Percentiles rank a stretch among this genome's conserved stretches.
Evolutionary conservation across 2,888 invertebrate species (phyloP).

Genomic region (Drosophila mayaguana): DNA sequence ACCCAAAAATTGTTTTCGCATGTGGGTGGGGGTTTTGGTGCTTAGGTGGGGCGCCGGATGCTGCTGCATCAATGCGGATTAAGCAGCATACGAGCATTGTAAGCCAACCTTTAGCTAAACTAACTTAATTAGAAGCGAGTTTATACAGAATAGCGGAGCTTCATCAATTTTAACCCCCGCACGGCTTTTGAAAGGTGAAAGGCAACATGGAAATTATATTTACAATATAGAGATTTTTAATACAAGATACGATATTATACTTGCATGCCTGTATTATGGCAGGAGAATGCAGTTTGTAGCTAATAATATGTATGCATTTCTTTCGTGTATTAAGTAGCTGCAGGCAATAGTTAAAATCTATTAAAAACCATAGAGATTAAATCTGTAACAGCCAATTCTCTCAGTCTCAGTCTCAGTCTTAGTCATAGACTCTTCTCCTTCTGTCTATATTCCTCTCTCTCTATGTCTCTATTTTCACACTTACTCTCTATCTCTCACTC

Average conservation of each 20-base stretch:
- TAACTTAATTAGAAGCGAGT: conserved; percentile 17
- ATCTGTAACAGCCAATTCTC: too few species aligned
- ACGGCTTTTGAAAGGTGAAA: not conserved
- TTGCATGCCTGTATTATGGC: too few species aligned
- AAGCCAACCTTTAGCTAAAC: conserved; percentile 19
- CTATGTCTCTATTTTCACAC: not conserved
- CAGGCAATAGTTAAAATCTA: too few species aligned
- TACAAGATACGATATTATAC: too few species aligned
- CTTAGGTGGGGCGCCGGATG: not conserved
- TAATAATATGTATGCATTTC: too few species aligned
- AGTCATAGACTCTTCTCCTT: too few species aligned
- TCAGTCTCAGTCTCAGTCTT: too few species aligned
- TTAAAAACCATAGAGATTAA: too few species aligned
- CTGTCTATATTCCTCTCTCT: not conserved
- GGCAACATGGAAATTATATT: not conserved
- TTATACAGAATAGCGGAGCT: not conserved
- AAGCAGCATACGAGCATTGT: conserved; percentile 25
- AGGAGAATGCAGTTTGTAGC: too few species aligned
- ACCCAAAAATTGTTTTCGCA: conserved; percentile 31
- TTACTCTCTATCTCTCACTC: not conserved
- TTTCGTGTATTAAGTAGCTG: too few species aligned
- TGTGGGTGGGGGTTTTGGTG: not conserved
- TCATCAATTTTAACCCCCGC: not conserved
- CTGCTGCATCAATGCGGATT: conserved; percentile 16
- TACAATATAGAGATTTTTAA: not conserved